Percentiles rank a stretch among this genome's conserved stretches.
These are phyloP conservation scores for Lepidurus couesii DNA, from an alignment of 1,140 invertebrate species.

Conservation along the genomic window DNA sequence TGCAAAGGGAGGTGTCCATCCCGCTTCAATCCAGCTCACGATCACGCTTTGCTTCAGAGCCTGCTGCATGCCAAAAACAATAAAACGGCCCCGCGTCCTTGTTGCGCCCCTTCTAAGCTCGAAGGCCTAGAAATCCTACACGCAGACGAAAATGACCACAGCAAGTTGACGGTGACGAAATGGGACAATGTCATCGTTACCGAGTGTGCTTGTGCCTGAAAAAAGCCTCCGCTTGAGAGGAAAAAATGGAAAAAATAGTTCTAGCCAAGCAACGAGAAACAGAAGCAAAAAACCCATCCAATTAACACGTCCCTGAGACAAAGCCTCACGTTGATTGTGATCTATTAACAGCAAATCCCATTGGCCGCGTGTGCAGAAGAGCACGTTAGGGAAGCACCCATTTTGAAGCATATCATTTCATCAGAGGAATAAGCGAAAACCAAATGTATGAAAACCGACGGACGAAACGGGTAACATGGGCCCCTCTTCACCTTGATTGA, in stretches of 20 bases:
- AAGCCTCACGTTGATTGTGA: not conserved
- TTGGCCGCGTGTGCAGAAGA: not conserved
- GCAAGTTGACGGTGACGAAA: constrained; percentile 59
- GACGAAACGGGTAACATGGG: not conserved
- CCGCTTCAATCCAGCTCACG: constrained; percentile 59
- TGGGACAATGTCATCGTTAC: constrained; percentile 66
- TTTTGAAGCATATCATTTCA: constrained; percentile 15
- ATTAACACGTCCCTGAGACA: not conserved
- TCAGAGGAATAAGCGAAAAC: not conserved
- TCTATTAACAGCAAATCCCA: not conserved
- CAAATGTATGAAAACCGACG: not conserved
- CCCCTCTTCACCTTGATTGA: not conserved
- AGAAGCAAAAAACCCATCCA: not conserved
- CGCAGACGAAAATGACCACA: constrained; percentile 56
- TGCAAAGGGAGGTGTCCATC: constrained; percentile 65
- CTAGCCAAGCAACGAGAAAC: not conserved
- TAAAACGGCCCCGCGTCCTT: constrained; percentile 55
- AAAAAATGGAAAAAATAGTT: not conserved
- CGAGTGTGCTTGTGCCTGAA: constrained; percentile 65
- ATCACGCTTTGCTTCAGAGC: constrained; percentile 65
- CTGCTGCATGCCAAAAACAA: constrained; percentile 46
- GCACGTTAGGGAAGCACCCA: not conserved
- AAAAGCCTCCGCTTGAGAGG: not conserved
- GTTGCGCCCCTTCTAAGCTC: constrained; percentile 64
- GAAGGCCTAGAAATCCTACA: constrained; percentile 61